phyloP scores from a whole-genome alignment of 35 echinoderm and acorn worm genomes.

The Heliocidaris erythrogramma region DNA sequence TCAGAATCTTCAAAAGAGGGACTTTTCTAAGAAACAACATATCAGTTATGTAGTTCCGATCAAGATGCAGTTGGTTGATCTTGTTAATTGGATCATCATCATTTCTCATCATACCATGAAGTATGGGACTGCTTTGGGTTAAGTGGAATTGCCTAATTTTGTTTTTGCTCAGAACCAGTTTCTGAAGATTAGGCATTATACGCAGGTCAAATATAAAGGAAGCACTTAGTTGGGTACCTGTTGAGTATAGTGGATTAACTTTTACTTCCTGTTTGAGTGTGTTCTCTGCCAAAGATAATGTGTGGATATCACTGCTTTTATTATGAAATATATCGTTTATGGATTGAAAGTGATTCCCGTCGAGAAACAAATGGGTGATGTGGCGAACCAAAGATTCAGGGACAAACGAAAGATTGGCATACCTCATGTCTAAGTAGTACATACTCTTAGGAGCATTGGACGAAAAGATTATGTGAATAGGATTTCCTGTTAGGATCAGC shows the following conservation, averaged over 20 bases:
- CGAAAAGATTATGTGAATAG: neutral
- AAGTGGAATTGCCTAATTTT: neutral
- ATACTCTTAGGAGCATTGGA: neutral
- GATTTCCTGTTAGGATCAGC: neutral
- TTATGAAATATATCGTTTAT: neutral
- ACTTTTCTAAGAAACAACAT: neutral
- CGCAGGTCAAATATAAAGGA: neutral
- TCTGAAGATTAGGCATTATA: neutral
- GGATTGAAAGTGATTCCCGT: neutral
- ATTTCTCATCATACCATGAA: neutral
- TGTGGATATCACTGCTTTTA: neutral
- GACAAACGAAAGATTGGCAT: neutral
- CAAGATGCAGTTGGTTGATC: neutral
- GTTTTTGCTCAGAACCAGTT: neutral
- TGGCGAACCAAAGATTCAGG: neutral
- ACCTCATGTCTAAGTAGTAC: neutral
- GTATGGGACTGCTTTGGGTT: neutral
- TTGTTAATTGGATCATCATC: neutral
- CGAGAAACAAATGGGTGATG: neutral
- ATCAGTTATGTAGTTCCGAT: neutral
- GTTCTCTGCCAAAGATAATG: neutral
- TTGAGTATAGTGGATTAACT: neutral
- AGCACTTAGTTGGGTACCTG: neutral
- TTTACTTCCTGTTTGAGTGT: neutral
- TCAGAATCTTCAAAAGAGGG: neutral